A percentile compares a stretch with the other conserved stretches of the same genome.
These are phyloP conservation scores for Leucozona laternaria DNA, from an alignment of 2,888 invertebrate genomes.

Conservation along the genomic window DNA sequence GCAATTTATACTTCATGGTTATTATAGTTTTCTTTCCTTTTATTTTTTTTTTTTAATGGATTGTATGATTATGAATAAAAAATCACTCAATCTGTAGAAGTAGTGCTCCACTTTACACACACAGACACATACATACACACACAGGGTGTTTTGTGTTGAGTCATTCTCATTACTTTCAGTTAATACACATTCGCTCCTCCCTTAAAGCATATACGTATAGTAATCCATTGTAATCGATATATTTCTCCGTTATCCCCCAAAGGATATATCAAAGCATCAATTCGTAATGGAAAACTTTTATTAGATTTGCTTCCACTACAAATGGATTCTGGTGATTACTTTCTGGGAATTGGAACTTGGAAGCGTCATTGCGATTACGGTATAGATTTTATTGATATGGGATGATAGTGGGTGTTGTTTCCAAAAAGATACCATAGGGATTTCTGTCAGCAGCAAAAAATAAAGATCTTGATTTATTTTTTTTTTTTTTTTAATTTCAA, in stretches of 20 bases:
- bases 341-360: not conserved
- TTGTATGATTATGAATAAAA: conserved; percentile 42
- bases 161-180: not conserved
- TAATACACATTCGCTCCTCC: not conserved
- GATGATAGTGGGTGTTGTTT: not conserved
- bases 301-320: not conserved
- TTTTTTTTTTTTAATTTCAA: not conserved
- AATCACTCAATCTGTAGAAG: not conserved
- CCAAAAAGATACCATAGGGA: not conserved
- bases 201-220: not conserved
- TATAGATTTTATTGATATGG: not conserved
- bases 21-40: not conserved
- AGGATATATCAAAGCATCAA: not conserved
- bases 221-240: not conserved
- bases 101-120: too few relatives aligned
- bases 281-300: conserved; percentile 2
- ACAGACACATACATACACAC: too few relatives aligned
- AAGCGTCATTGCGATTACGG: not conserved
- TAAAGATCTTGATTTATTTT: not conserved
- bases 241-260: not conserved
- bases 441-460: not conserved
- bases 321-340: not conserved
- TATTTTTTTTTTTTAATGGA: conserved; percentile 23
- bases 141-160: not conserved
- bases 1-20: conserved; percentile 3